phyloP scores from a whole-genome alignment of 2,113 vertebrate genomes.

The Ahaetulla prasina region DNA sequence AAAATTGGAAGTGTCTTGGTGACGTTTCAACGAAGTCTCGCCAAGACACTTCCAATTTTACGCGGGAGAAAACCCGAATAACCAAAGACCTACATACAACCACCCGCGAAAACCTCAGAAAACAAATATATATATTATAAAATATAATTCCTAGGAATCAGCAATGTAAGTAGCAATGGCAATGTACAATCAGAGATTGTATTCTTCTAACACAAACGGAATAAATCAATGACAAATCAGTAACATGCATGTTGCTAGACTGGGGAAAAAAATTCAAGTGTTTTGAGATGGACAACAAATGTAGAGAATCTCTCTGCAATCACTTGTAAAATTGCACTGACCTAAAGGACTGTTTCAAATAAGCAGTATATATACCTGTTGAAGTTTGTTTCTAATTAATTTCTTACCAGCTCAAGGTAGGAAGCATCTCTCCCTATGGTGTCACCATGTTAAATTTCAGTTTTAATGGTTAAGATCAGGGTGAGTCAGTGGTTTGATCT shows the following conservation, averaged over 20 bases:
- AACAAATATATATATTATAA: no score
- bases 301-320: background rate
- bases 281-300: background rate
- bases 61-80: no score
- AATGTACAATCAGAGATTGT: background rate
- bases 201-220: background rate
- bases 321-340: background rate
- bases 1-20: no score
- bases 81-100: no score
- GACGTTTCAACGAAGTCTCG: no score
- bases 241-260: background rate
- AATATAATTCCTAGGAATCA: background rate
- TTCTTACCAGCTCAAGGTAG: background rate
- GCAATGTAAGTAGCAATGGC: background rate
- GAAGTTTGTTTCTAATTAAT: background rate
- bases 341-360: background rate
- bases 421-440: background rate
- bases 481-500: background rate
- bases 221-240: background rate
- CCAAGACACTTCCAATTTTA: no score
- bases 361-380: background rate
- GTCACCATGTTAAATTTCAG: background rate
- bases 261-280: background rate
- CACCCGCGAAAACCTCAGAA: no score
- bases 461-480: background rate